Base-by-base conservation (phyloP, 2,888 invertebrate species). In the Spodoptera exigua region DNA sequence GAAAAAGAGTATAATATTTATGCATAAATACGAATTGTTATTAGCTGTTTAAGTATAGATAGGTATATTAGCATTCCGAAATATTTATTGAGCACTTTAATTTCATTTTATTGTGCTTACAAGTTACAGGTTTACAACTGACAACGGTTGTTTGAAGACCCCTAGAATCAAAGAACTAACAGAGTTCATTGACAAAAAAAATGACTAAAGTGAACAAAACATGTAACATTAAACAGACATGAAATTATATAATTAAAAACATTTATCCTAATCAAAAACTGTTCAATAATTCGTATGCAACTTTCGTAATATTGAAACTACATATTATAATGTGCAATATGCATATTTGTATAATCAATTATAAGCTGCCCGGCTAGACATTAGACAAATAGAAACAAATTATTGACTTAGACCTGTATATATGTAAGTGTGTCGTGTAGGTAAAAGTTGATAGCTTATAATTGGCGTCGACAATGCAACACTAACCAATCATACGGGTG, bases 1-100 rank as follows among this genome's bases (percentile, higher is more conserved):
- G 3, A 5, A 2, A 21, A 21, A 5, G 5, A 2, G 3, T 3
- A 21, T 21, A 27, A 1, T 27, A 0, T 27, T 27, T 3, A 3
- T 3, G 18, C 2, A 18, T 18, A 3, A 18, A 3, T 27, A 27
- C 27, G 9, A 9, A 9, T 27, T 27, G 4, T 5, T 4, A 5
- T 1, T 27, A 27, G 9, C 27, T 27, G 9, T 27, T 9, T 9
- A 27, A 27, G 7, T 27, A 27, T n/a, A 36, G 2, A 9, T 44
- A 16, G 13, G 18, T 46, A 61, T 68, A 65, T 68, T n/a, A n/a
- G 16, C 45, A 11, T 40, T 34, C 9, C 37, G 9, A 47, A 61
- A 48, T 61, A 40, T 61, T 13, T 43, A 12, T 32, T 47, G 21
- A 44, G 44, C 43, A 44, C 21, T 34, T 27, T 44, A 46, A 7